Conservation (phyloP, 2,888 invertebrate genomes). For the Malachius bipustulatus region DNA sequence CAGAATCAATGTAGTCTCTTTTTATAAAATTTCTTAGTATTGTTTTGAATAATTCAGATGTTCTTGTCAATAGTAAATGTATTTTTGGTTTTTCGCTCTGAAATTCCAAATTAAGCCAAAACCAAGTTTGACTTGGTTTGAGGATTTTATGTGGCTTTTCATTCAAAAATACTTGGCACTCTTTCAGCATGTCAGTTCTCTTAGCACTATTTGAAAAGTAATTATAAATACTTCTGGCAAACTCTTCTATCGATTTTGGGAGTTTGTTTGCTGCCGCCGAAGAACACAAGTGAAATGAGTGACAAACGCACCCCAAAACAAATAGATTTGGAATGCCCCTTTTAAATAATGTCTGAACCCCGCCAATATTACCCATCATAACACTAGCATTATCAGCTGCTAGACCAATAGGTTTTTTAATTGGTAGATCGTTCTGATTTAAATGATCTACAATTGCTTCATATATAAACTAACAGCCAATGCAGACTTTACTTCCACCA, state of each 20-base stretch:
- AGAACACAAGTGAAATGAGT: conserved; percentile 20
- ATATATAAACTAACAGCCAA: conserved; percentile 4
- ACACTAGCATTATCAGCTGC: conserved; percentile 22
- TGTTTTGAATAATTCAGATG: conserved; percentile 12
- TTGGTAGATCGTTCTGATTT: too few species aligned
- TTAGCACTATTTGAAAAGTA: not conserved
- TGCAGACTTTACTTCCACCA: conserved; percentile 6
- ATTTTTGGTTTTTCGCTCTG: conserved; percentile 12
- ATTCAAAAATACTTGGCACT: not conserved
- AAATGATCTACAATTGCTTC: too few species aligned
- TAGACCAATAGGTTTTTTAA: conserved; percentile 17
- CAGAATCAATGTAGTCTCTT: not conserved
- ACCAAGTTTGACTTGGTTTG: conserved; percentile 23
- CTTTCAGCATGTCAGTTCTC: not conserved
- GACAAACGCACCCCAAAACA: conserved; percentile 21
- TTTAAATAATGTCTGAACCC: conserved; percentile 16
- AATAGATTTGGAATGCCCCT: conserved; percentile 17
- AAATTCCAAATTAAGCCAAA: conserved; percentile 17
- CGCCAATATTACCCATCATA: conserved; percentile 20
- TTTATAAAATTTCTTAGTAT: conserved; percentile 13
- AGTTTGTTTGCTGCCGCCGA: conserved; percentile 20
- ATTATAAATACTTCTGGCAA: conserved; percentile 6
- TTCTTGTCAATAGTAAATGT: conserved; percentile 9
- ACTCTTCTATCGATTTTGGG: conserved; percentile 17
- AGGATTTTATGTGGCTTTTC: conserved; percentile 23